Evolutionary conservation across 1,140 invertebrate genomes (phyloP).

Genomic region (Hydropsyche tenuis): DNA sequence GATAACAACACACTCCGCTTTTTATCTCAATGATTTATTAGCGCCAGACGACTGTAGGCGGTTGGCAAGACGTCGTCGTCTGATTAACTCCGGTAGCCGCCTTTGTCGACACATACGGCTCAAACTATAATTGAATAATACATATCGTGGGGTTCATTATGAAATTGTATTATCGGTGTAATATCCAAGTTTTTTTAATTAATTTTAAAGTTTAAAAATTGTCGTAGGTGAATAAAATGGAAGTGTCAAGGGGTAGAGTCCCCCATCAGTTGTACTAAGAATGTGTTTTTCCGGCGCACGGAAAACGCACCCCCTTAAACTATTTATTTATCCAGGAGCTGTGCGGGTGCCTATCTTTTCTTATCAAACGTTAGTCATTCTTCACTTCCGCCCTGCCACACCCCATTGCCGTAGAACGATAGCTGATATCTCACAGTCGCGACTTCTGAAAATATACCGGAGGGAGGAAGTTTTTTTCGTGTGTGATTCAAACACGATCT

Average conservation of each 20-base stretch:
- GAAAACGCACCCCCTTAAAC: slow-evolving; percentile 29
- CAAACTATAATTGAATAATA: too few relatives aligned
- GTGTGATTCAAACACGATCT: background rate
- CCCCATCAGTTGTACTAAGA: background rate
- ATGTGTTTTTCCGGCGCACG: background rate
- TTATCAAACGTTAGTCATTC: slow-evolving; percentile 41
- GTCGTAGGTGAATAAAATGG: too few relatives aligned
- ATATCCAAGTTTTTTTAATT: too few relatives aligned
- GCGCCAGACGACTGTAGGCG: background rate
- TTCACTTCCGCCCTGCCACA: slow-evolving; percentile 31
- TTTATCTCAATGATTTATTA: slow-evolving; percentile 36
- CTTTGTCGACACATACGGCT: too few relatives aligned
- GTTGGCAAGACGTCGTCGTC: slow-evolving; percentile 7
- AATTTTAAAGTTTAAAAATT: too few relatives aligned
- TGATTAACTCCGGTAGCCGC: too few relatives aligned
- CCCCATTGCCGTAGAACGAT: slow-evolving; percentile 27
- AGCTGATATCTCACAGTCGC: slow-evolving; percentile 29
- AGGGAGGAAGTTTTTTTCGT: slow-evolving; percentile 11
- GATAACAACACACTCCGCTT: slow-evolving; percentile 16
- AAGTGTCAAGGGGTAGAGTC: slow-evolving; percentile 8
- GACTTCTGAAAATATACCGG: slow-evolving; percentile 1
- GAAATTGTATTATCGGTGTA: too few relatives aligned
- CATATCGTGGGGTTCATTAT: too few relatives aligned
- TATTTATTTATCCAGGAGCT: slow-evolving; percentile 30
- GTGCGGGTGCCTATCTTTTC: slow-evolving; percentile 34